Conservation (phyloP, 2,888 invertebrate genomes). For the Holacanthella duospinosa region DNA sequence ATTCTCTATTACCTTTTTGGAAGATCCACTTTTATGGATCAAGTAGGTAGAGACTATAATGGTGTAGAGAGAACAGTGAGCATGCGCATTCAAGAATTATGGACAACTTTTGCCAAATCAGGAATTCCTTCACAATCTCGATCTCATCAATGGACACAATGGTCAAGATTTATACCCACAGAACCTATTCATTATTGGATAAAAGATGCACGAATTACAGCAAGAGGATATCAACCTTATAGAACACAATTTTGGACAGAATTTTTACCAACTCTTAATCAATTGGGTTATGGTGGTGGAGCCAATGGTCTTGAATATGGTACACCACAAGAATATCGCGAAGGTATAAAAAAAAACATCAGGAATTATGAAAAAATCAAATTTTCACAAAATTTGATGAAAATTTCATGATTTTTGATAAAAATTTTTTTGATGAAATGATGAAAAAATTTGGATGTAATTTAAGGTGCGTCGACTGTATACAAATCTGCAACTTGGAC, state of each 20-base stretch:
- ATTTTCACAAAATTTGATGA: not conserved
- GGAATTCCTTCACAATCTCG: slow-evolving; percentile 25
- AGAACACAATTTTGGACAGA: slow-evolving; percentile 44
- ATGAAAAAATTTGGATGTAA: not conserved
- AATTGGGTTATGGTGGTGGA: slow-evolving; percentile 17
- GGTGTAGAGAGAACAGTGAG: slow-evolving; percentile 44
- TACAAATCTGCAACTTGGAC: slow-evolving; percentile 37
- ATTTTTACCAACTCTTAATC: slow-evolving; percentile 42
- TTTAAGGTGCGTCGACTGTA: slow-evolving; percentile 28
- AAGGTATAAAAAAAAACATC: too few relatives aligned
- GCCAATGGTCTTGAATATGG: slow-evolving; percentile 22
- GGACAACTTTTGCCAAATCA: slow-evolving; percentile 28
- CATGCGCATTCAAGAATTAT: slow-evolving; percentile 28
- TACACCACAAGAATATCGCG: slow-evolving; percentile 30
- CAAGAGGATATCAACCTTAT: slow-evolving; percentile 35
- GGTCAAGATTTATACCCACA: slow-evolving; percentile 40
- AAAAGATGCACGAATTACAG: slow-evolving; percentile 53
- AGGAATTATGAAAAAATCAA: too few relatives aligned
- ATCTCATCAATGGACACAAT: slow-evolving; percentile 29
- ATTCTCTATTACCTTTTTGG: slow-evolving; percentile 37
- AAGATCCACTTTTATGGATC: slow-evolving; percentile 37
- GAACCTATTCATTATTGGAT: slow-evolving; percentile 41
- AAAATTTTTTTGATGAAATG: too few relatives aligned
- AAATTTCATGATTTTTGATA: too few relatives aligned
- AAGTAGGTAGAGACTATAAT: slow-evolving; percentile 53